These are phyloP conservation scores for Synergus gifuensis DNA, from an alignment of 2,888 invertebrate species.

Conservation along the genomic window DNA sequence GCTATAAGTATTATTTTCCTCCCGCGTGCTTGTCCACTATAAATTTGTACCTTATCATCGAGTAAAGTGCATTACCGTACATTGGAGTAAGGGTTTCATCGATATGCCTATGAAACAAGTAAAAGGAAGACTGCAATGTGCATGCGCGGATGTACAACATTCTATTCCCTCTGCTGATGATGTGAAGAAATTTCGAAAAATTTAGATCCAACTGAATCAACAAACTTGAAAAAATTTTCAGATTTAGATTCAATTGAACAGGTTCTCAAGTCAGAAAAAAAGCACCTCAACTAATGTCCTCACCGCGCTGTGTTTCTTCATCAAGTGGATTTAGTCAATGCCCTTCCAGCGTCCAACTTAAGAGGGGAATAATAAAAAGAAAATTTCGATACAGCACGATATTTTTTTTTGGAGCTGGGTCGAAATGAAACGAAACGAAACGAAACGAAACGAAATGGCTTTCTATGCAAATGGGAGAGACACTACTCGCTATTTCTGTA, in stretches of 20 bases:
- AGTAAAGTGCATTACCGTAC: background rate
- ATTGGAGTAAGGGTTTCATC: background rate
- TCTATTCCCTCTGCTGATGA: background rate
- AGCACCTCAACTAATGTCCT: no score
- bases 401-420: background rate
- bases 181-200: background rate
- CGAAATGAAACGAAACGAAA: slow-evolving; percentile 15
- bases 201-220: no score
- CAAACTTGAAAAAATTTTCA: no score
- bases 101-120: background rate
- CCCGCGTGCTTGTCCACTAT: background rate
- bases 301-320: no score
- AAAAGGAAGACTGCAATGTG: background rate
- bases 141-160: background rate
- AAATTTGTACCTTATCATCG: background rate
- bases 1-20: background rate
- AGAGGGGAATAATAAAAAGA: no score
- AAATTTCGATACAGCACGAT: background rate
- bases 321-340: no score
- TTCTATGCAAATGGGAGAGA: slow-evolving; percentile 9
- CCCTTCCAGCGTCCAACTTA: no score
- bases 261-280: no score
- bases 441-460: slow-evolving; percentile 10
- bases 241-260: no score
- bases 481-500: slow-evolving; percentile 1